Evolutionary conservation across 2,888 invertebrate species (phyloP).

Genomic region (Epirrhoe tristata): DNA sequence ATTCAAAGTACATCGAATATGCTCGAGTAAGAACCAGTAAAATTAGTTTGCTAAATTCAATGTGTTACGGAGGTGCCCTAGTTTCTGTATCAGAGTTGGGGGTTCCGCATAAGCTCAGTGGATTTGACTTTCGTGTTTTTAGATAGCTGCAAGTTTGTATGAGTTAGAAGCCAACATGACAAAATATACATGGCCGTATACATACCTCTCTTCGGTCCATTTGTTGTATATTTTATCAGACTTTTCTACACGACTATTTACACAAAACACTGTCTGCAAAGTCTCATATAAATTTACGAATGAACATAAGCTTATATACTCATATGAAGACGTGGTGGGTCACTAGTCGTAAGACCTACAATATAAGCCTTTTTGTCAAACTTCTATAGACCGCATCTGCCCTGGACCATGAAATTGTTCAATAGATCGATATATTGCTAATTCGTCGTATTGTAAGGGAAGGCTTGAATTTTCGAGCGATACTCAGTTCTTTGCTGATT

Average conservation of each 20-base stretch:
- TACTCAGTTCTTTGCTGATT: background rate
- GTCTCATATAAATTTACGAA: too few relatives aligned
- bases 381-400: background rate
- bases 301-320: too few relatives aligned
- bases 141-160: too few relatives aligned
- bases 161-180: too few relatives aligned
- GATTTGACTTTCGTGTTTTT: background rate
- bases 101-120: background rate
- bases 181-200: too few relatives aligned
- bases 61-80: conserved; percentile 24
- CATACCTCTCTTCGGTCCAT: too few relatives aligned
- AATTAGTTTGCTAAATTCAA: conserved; percentile 27
- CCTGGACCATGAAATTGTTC: background rate
- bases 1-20: conserved; percentile 22
- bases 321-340: too few relatives aligned
- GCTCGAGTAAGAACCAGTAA: conserved; percentile 18
- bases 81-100: conserved; percentile 13
- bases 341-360: too few relatives aligned
- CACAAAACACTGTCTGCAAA: too few relatives aligned
- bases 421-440: background rate
- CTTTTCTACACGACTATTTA: too few relatives aligned
- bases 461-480: background rate
- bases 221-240: too few relatives aligned
- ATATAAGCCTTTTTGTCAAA: background rate
- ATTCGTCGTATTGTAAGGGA: background rate